Base-by-base conservation (phyloP, 2,888 invertebrate species). In the Acheta domesticus region DNA sequence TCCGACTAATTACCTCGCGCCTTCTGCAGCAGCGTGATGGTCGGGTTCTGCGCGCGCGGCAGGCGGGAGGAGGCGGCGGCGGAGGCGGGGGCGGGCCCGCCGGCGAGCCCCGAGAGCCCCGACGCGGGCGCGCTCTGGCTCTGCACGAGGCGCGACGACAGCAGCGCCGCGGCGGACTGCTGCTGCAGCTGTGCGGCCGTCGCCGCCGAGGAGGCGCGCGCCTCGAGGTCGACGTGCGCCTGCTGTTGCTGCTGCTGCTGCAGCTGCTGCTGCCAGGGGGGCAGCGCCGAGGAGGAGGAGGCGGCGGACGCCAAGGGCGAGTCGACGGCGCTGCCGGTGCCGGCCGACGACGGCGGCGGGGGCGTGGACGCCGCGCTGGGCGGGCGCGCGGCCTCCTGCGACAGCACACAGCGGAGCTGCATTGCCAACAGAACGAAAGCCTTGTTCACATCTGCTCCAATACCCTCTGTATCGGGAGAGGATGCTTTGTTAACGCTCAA, bases 1-100 rank as follows among this genome's bases (percentile, higher is more conserved):
- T 36, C 8, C 36, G 4, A 23, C 4, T 23, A 0, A 36, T 85
- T 88, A 96, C 96, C 96, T 92, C 96, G 90, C 80, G 94, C 94
- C 88, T 95, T 96, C 88, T 96, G 95, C 81, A 96, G 89, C 74
- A 96, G 88, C 1, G 95, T 96, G 83, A 96, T 94, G 11, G 95
- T 95, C 0, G 96, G 95, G 87, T 94, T 96, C 87, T 95, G 95
- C 2, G 93, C 94, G 84, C 91, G 90, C 4, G 96, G 96, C 83
- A 95, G 88, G 83, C 84, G 83, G 79, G 76, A 48, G 79, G 8
- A 8, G 8, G 75, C 16, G 19, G 76, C 36, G 8, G 36, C 11
- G 75, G 14, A 95, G 95, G 2, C 93, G 94, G 80, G 20, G 80
- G 81, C 49, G 80, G 80, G 23, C 80, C 80, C 77, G 21, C 77